Percentiles rank a stretch among this genome's conserved stretches.
Evolutionary conservation across 2,888 invertebrate species (phyloP).

Genomic region (Syrista parreyssii): DNA sequence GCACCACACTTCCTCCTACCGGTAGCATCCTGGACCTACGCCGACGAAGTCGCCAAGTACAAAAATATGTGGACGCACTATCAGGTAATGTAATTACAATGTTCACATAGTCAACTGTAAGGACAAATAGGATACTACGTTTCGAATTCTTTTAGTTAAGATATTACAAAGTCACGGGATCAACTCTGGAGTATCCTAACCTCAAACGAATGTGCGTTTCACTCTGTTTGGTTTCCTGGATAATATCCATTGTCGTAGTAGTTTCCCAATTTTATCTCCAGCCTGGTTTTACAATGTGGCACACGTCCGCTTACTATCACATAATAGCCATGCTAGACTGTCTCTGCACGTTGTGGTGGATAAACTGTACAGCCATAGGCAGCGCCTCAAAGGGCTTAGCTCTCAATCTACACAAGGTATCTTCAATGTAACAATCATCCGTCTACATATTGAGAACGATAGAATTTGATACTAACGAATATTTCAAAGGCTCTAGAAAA

Average conservation of each 20-base stretch:
- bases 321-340: slow-evolving; percentile 81
- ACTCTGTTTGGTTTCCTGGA: slow-evolving; percentile 76
- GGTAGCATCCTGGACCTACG: slow-evolving; percentile 78
- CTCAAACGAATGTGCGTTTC: slow-evolving; percentile 74
- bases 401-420: slow-evolving; percentile 69
- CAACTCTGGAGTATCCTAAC: slow-evolving; percentile 75
- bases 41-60: slow-evolving; percentile 77
- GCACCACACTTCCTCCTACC: slow-evolving; percentile 79
- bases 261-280: slow-evolving; percentile 78
- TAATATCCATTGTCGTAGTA: slow-evolving; percentile 73
- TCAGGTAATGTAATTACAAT: slow-evolving; percentile 68
- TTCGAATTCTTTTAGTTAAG: slow-evolving; percentile 67
- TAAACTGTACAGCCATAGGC: slow-evolving; percentile 75
- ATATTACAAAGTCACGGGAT: slow-evolving; percentile 73
- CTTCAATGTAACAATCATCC: neutral
- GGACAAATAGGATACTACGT: slow-evolving; percentile 32
- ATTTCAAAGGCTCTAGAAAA: slow-evolving; percentile 68
- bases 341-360: slow-evolving; percentile 77
- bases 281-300: slow-evolving; percentile 79
- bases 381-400: slow-evolving; percentile 75
- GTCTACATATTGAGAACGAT: neutral
- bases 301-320: slow-evolving; percentile 79
- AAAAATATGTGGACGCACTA: slow-evolving; percentile 85
- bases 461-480: neutral
- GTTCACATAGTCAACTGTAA: neutral